Percentiles rank a stretch among this genome's conserved stretches.
Conservation (phyloP, 2,888 invertebrate species). For the Machimus rusticus region DNA sequence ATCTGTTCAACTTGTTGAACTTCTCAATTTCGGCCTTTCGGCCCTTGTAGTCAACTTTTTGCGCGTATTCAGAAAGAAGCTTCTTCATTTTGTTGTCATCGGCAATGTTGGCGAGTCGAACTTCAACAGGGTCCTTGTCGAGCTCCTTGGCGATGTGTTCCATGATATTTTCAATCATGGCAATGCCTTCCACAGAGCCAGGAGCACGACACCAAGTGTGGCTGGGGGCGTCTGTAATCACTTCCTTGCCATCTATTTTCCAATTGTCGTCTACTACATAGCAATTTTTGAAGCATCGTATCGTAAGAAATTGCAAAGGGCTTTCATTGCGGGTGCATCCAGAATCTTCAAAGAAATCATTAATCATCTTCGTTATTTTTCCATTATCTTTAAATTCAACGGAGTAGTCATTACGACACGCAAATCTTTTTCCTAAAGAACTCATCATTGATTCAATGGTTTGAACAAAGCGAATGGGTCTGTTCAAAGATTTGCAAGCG, state of each 20-base stretch:
- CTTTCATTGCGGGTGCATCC: slow-evolving; percentile 64
- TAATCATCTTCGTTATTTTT: slow-evolving; percentile 72
- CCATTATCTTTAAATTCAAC: slow-evolving; percentile 71
- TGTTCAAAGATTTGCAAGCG: slow-evolving; percentile 66
- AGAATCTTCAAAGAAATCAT: slow-evolving; percentile 66
- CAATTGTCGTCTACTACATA: slow-evolving; percentile 67
- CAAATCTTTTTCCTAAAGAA: slow-evolving; percentile 72
- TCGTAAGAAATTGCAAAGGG: slow-evolving; percentile 54
- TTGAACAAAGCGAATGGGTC: slow-evolving; percentile 76
- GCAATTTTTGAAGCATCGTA: slow-evolving; percentile 64
- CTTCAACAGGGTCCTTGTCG: slow-evolving; percentile 68
- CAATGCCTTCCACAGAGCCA: slow-evolving; percentile 68
- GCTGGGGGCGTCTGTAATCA: slow-evolving; percentile 62
- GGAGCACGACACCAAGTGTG: slow-evolving; percentile 49
- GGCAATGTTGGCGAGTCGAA: slow-evolving; percentile 67
- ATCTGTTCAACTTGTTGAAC: slow-evolving; percentile 73
- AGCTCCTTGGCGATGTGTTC: slow-evolving; percentile 68
- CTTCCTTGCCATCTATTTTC: slow-evolving; percentile 73
- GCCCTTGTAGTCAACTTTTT: slow-evolving; percentile 63
- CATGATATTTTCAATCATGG: slow-evolving; percentile 71
- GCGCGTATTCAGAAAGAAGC: slow-evolving; percentile 42
- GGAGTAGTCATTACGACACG: slow-evolving; percentile 71
- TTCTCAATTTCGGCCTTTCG: slow-evolving; percentile 65
- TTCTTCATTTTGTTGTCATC: slow-evolving; percentile 39
- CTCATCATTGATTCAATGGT: slow-evolving; percentile 77